phyloP scores from a whole-genome alignment of 2,797 vertebrate genomes.

The Pangasius mekongensis region DNA sequence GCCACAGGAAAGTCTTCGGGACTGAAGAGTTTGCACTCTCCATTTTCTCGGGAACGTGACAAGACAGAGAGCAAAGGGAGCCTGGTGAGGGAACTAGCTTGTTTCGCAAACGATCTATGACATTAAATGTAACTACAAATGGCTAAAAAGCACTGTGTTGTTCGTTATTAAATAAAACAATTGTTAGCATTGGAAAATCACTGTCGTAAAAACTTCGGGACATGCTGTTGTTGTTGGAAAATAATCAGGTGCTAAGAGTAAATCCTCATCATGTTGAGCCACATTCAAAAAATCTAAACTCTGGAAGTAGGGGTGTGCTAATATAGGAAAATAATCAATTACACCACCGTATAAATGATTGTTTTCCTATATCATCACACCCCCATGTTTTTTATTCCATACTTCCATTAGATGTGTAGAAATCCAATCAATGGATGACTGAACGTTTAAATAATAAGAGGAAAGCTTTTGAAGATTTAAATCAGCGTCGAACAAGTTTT shows the following conservation, averaged over 20 bases:
- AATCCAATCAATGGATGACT: not conserved
- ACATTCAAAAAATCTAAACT: not conserved
- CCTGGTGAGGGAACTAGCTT: not conserved
- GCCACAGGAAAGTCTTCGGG: not conserved
- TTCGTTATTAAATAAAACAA: not conserved
- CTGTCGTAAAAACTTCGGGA: not conserved
- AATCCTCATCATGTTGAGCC: not conserved
- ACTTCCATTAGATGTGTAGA: not conserved
- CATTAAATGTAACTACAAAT: not conserved
- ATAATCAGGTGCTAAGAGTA: not conserved
- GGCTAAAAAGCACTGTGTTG: not conserved
- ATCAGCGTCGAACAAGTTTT: slow-evolving; percentile 27
- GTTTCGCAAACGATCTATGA: fast-evolving
- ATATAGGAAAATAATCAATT: too few relatives aligned
- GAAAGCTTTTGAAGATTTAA: slow-evolving; percentile 22
- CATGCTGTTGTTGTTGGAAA: not conserved
- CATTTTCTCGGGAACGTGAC: not conserved
- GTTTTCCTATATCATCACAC: not conserved
- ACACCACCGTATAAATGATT: not conserved
- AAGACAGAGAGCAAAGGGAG: not conserved
- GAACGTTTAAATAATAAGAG: not conserved
- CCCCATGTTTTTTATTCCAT: not conserved
- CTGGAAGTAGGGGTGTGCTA: too few relatives aligned
- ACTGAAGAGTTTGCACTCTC: not conserved
- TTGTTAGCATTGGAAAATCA: not conserved